A percentile compares a stretch with the other conserved stretches of the same genome.
phyloP scores from a whole-genome alignment of 2,888 invertebrate species.

The Chalcosyrphus nemorum region DNA sequence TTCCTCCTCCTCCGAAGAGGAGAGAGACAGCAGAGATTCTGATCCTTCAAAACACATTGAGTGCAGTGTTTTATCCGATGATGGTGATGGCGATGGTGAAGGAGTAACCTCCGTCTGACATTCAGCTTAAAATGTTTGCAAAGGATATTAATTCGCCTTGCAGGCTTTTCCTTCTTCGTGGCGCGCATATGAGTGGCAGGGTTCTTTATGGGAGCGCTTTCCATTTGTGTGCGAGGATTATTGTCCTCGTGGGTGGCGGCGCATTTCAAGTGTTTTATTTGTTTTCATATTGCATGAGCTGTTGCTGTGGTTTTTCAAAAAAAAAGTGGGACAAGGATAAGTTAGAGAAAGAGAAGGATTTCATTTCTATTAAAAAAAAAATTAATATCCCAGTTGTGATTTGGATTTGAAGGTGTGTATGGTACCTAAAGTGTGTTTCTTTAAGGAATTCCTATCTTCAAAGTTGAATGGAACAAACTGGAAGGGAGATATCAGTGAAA shows the following conservation, averaged over 20 bases:
- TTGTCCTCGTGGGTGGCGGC: background rate
- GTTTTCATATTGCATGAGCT: slow-evolving; percentile 15
- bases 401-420: too few relatives aligned
- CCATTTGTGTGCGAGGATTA: slow-evolving; percentile 29
- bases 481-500: too few relatives aligned
- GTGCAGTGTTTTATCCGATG: slow-evolving; percentile 1
- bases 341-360: background rate
- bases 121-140: slow-evolving; percentile 43
- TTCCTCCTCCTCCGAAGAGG: too few relatives aligned
- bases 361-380: background rate
- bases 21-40: too few relatives aligned
- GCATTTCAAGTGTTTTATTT: slow-evolving; percentile 17
- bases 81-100: background rate
- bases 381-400: too few relatives aligned
- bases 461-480: too few relatives aligned
- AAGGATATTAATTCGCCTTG: slow-evolving; percentile 37
- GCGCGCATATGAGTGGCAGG: background rate
- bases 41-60: too few relatives aligned
- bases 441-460: too few relatives aligned
- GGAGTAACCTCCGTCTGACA: slow-evolving; percentile 23
- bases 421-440: too few relatives aligned
- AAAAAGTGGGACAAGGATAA: slow-evolving; percentile 28
- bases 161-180: slow-evolving; percentile 10
- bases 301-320: too few relatives aligned
- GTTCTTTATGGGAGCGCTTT: slow-evolving; percentile 34